Base-by-base conservation (phyloP, 2,797 vertebrate species). In the Myotis pilosus region DNA sequence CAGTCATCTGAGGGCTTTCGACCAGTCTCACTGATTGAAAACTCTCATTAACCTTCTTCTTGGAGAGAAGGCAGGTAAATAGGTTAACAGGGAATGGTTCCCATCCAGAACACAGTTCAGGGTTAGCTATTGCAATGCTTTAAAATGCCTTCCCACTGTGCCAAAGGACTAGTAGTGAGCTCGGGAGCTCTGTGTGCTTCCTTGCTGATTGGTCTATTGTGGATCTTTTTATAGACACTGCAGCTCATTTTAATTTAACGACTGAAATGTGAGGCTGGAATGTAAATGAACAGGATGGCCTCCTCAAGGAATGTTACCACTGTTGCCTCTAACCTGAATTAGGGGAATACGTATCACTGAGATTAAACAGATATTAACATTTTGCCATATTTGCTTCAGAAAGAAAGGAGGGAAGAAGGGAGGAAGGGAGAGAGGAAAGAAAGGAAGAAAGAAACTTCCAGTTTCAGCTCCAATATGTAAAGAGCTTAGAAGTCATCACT, bases 181-280 rank as follows among this genome's bases (percentile, higher is more conserved):
- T 68, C 66, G 16, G 41, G 36, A 79, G 55, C 16, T 47, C 84
- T 94, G 36, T 49, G 60, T 41, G 25, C 16, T 69, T 89, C 64
- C 60, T 87, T 87, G 53, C 7, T 78, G 30, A 75, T 55, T 72
- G 85, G 78, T 69, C 57, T 75, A 19, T 33, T 38, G 28, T 33
- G 62, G 44, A 62, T 57, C 44, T 94, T 90, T 57, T 69, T 68
- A 38, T 41, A 62, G 47, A 87, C 76, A 76, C 19, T 30, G 57
- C 74, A 88, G 36, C 16, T 44, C 17, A 51, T 38, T 88, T 95
- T 68, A 86, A 60, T 60, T 94, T 87, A 89, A 87, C 57, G 25
- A 69, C 60, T 44, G 47, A 13, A 15, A 78, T 88, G 62, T 91
- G 15, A 76, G 55, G 47, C 55, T 78, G 71, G 55, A 57, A 55